Evolutionary conservation across 1,140 invertebrate species (phyloP), one percentile per base, ranked within the genome.

Genomic region (Panagrolaimus sp.): DNA sequence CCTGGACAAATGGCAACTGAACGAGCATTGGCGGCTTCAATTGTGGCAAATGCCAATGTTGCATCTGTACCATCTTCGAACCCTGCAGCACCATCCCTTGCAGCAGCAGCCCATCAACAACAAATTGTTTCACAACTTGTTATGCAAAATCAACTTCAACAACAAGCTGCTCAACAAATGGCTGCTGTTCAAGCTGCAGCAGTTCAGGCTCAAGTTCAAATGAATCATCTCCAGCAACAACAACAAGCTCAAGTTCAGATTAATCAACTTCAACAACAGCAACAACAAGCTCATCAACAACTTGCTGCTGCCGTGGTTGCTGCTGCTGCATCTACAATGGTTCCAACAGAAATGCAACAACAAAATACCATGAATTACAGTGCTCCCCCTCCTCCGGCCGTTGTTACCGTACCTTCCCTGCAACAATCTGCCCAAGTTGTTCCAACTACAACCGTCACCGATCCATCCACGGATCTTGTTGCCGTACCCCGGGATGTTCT

Each of bases 401-500:
- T 58, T 21, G 52, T 58, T 48, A 38, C 70, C 26, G 71, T 38
- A 10, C 26, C 26, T 15, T 17, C 46, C 21, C n/a, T 32, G 28
- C 52, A 58, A 43, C 65, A 52, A 17, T 8, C 70, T 15, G 12
- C 46, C 3, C 17, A 46, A 21, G 17, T 43, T 8, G n/a, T 44
- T 8, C 10, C 45, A 14, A 43, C 52, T 8, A n/a, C 43, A 43
- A 17, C 44, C 12, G 70, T 71, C 4, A 65, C 70, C 9, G 28
- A 46, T 7, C 68, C 69, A 43, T 10, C 46, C n/a, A 63, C 73
- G 58, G 78, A 80, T 46, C 68, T 80, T 69, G 55, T 77, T 43
- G 63, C 75, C 12, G 78, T 77, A 45, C 75, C 78, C 12, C 76
- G 78, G 46, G 78, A 76, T 63, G 47, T 77, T 26, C 45, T 77